phyloP scores from a whole-genome alignment of 2,888 invertebrate genomes.

The Holacanthella duospinosa region DNA sequence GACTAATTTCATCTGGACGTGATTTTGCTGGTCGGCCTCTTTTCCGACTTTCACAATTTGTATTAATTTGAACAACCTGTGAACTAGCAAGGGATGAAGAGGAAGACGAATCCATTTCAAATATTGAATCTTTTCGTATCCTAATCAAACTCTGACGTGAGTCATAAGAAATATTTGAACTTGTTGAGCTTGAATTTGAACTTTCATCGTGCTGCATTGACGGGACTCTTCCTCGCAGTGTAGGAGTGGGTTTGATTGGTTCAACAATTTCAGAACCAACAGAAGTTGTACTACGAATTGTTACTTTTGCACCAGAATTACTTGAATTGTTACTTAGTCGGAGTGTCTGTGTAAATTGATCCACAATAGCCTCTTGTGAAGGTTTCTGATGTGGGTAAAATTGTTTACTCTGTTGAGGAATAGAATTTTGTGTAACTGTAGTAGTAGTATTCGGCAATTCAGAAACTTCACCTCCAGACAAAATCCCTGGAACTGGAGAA shows the following conservation, averaged over 20 bases:
- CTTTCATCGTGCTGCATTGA: not conserved
- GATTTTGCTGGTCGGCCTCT: not conserved
- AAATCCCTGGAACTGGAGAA: conserved; percentile 28
- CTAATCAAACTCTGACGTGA: not conserved
- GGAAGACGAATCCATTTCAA: not conserved
- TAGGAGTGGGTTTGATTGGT: not conserved
- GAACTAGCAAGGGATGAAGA: not conserved
- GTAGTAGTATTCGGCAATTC: conserved; percentile 24
- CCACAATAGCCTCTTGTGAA: too few relatives aligned
- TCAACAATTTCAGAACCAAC: not conserved
- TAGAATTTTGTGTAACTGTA: not conserved
- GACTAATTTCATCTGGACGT: not conserved
- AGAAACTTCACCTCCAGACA: conserved; percentile 34
- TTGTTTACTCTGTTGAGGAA: not conserved
- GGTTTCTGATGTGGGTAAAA: conserved; percentile 14
- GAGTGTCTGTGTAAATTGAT: conserved; percentile 35
- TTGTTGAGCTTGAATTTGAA: not conserved
- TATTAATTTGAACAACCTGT: too few relatives aligned
- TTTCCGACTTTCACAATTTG: not conserved
- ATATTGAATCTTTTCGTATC: not conserved
- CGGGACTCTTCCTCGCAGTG: not conserved
- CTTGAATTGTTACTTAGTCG: conserved; percentile 30
- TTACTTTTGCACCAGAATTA: conserved; percentile 33
- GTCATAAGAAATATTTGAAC: not conserved
- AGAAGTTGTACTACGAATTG: conserved; percentile 21